Base-by-base conservation (phyloP, 2,888 invertebrate species). In the Netelia fuscicornis region DNA sequence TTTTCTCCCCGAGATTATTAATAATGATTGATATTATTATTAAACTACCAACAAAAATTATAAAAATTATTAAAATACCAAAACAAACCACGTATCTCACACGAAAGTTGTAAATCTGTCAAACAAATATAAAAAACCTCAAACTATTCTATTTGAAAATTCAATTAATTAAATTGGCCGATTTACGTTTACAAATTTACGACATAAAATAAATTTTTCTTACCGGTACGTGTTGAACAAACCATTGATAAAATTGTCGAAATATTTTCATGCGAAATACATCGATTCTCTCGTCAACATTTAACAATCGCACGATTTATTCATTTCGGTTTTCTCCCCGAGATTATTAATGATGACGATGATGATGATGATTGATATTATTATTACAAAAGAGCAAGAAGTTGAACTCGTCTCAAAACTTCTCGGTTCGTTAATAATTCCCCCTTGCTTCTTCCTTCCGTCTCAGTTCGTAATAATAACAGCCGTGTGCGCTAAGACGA, bases 371-470 rank as follows among this genome's bases (percentile, higher is more conserved):
- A 25, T 81, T 62, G 9, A 75, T 68, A 42, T 60, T 52, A 48
- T 64, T 25, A 25, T 60, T 70, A 20, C 42, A 8, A 20, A 42
- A 20, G 20, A 37, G 13, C 2, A 44, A 44, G 60, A 67, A 42
- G 54, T 70, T 23, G 10, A 30, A 58, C 60, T 11, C 23, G 80
- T 80, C 75, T 74, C 54, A 65, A 42, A 60, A 70, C 54, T 83
- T 80, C 65, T 83, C 75, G 75, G 75, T 80, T 80, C 62, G 74
- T 83, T 75, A 68, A 56, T 44, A 64, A 44, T 75, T 17, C 17
- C 37, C 30, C 20, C 75, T 67, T 68, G 37, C 72, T 72, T 74
- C 68, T 72, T 70, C 54, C 56, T 74, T 48, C 54, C 17, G 17
- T 11, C 25, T 58, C n/a, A n/a, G 25, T 9, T 58, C 20, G 44